Evolutionary conservation across 2,888 invertebrate species (phyloP).

Genomic region (Hymenopus coronatus): DNA sequence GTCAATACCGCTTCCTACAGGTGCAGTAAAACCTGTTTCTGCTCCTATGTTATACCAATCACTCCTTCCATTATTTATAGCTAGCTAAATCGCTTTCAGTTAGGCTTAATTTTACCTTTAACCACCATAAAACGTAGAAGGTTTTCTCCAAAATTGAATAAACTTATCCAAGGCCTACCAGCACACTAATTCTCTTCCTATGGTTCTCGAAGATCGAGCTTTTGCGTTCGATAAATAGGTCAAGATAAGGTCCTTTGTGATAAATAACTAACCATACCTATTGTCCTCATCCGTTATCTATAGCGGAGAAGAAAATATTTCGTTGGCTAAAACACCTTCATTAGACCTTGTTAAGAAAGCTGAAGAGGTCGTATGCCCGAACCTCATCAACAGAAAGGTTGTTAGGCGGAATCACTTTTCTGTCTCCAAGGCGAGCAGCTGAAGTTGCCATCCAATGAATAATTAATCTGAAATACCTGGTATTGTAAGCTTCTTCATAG

Average conservation of each 20-base stretch:
- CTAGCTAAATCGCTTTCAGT: not conserved
- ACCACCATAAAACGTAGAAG: not conserved
- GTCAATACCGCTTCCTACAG: not conserved
- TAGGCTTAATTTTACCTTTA: slow-evolving; percentile 3
- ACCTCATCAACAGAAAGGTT: not conserved
- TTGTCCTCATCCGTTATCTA: not conserved
- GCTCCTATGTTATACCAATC: not conserved
- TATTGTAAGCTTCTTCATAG: not conserved
- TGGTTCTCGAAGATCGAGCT: not conserved
- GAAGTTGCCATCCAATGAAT: not conserved
- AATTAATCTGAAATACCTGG: not conserved
- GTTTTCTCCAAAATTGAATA: not conserved
- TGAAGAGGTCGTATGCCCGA: not conserved
- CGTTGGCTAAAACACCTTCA: not conserved
- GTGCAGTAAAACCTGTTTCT: not conserved
- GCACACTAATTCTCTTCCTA: not conserved
- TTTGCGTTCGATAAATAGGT: no score
- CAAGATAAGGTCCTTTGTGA: not conserved
- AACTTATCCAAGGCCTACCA: not conserved
- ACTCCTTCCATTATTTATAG: not conserved
- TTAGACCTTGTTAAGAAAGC: not conserved
- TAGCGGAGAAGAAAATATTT: not conserved
- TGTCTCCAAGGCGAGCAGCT: not conserved
- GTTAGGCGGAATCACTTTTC: not conserved
- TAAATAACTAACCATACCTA: not conserved